phyloP scores from a whole-genome alignment of 2,113 vertebrate species.

The Rousettus leschenaultii region DNA sequence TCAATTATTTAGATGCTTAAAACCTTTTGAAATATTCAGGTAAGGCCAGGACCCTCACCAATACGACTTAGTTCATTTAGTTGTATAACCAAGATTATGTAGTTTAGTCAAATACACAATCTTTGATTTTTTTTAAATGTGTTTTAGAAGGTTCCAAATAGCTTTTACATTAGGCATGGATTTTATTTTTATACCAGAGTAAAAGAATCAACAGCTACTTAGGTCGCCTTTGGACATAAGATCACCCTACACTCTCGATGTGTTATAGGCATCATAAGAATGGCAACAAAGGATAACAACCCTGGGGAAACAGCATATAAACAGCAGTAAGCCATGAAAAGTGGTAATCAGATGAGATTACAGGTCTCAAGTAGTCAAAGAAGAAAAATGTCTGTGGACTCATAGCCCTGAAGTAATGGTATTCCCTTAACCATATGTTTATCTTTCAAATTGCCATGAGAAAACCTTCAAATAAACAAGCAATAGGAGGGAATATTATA shows the following conservation, averaged over 20 bases:
- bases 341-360: background rate
- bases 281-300: background rate
- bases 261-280: background rate
- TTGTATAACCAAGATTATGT: background rate
- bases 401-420: background rate
- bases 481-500: background rate
- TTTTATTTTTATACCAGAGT: background rate
- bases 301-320: background rate
- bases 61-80: background rate
- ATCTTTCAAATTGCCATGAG: background rate
- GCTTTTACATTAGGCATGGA: background rate
- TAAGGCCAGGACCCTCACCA: background rate
- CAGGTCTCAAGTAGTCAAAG: background rate
- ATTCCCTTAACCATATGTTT: background rate
- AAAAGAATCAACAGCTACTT: background rate
- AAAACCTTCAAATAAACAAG: slow-evolving; percentile 6
- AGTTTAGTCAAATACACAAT: background rate
- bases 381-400: background rate
- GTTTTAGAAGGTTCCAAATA: background rate
- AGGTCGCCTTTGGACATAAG: background rate
- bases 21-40: background rate
- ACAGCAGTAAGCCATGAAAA: background rate
- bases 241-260: rapidly evolving
- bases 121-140: background rate
- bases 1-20: background rate